Conservation (phyloP, 2,797 vertebrate species). For the Coendou prehensilis region DNA sequence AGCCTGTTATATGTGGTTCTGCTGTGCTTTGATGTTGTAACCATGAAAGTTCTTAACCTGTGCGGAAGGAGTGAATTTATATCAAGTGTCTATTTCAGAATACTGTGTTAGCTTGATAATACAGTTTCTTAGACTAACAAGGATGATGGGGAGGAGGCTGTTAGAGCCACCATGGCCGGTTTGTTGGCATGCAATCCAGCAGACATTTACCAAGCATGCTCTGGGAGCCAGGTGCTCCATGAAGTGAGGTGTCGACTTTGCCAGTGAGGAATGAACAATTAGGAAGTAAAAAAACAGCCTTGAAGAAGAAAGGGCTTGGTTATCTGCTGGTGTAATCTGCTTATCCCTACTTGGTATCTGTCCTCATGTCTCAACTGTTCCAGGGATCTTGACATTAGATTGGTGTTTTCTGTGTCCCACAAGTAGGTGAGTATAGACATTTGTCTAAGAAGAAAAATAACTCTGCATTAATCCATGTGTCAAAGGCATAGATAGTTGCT, state of each 20-base stretch:
- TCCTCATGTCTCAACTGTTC: not conserved
- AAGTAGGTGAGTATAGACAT: not conserved
- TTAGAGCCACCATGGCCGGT: not conserved
- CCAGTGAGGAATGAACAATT: not conserved
- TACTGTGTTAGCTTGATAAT: not conserved
- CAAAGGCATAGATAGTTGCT: not conserved
- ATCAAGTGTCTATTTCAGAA: not conserved
- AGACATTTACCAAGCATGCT: not conserved
- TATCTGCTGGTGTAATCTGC: not conserved
- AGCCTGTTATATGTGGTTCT: not conserved
- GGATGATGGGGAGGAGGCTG: not conserved
- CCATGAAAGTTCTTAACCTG: not conserved
- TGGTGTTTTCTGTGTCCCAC: not conserved
- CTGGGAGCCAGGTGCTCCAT: not conserved
- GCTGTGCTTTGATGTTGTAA: not conserved
- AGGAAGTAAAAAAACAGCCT: not conserved
- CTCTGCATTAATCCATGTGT: not conserved
- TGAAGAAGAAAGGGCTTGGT: not conserved
- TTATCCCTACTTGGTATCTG: not conserved
- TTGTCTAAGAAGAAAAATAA: not conserved
- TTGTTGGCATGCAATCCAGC: not conserved
- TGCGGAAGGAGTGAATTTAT: not conserved
- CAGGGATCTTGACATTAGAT: not conserved
- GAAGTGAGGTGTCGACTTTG: not conserved
- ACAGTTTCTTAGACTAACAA: not conserved